Base-by-base conservation (phyloP, 2,888 invertebrate species). In the Frankliniella fusca region DNA sequence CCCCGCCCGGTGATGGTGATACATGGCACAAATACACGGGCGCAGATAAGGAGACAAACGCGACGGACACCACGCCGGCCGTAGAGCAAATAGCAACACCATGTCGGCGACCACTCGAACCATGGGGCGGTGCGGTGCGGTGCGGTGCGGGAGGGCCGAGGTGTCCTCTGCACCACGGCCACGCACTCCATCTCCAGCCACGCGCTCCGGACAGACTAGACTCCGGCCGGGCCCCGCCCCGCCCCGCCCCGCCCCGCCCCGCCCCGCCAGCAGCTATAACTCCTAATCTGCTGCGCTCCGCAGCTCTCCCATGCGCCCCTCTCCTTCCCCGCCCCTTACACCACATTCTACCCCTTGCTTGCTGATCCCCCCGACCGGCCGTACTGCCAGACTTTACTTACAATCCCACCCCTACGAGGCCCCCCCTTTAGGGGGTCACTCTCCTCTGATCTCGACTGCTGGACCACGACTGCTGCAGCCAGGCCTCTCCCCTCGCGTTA, bases 231-330 rank as follows among this genome's bases (percentile, higher is more conserved):
- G 0, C n/a, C 23, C 70, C 23, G 70, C 70, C 70, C 10, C n/a
- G 54, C 54, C 54, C 15, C 54, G n/a, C n/a, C n/a, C 54, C 15
- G 65, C 65, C 65, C 10, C 27, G 70, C 70, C 70, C 23, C n/a
- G n/a, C n/a, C n/a, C n/a, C n/a, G n/a, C n/a, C n/a, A n/a, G n/a
- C 70, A 76, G 70, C 70, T 8, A 76, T 76, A 76, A 76, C 70
- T 76, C 70, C 23, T 76, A 76, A 76, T 76, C 70, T 76, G 70
- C 70, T 76, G 70, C 70, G 70, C 70, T 23, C 70, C 27, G 70
- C 70, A 76, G 70, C 70, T 27, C 12, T 23, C 27, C 23, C 70
- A n/a, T n/a, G n/a, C n/a, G n/a, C n/a, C n/a, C n/a, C n/a, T n/a
- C n/a, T n/a, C n/a, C n/a, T n/a, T n/a, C n/a, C n/a, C n/a, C n/a